Evolutionary conservation across 35 echinoderm and acorn worm species (phyloP).

Genomic region (Eucidaris tribuloides): DNA sequence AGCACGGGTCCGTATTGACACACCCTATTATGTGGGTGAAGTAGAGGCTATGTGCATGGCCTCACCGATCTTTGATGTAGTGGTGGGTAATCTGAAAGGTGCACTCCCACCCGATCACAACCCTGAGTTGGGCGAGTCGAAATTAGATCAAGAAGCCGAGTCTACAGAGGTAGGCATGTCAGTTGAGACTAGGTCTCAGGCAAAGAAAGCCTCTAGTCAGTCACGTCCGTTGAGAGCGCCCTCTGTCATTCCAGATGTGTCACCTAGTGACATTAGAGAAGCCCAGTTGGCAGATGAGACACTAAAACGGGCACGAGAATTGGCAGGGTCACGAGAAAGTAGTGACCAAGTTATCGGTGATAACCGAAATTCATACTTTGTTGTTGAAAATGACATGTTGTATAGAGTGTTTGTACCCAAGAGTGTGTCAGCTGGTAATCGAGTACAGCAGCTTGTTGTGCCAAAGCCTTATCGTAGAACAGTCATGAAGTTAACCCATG

Average conservation of each 20-base stretch:
- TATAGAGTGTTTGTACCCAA: conserved; percentile 18
- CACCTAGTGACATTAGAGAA: background rate
- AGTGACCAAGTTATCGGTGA: background rate
- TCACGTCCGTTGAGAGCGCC: background rate
- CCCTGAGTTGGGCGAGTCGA: too few relatives aligned
- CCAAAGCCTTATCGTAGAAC: background rate
- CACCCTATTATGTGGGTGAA: conserved; percentile 50
- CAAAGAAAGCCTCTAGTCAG: background rate
- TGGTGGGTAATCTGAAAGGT: conserved; percentile 50
- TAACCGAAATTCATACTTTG: background rate
- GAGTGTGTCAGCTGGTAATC: conserved; percentile 13
- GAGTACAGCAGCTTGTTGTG: conserved; percentile 39
- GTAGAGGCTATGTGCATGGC: conserved; percentile 61
- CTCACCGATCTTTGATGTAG: conserved; percentile 47
- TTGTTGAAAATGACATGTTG: conserved; percentile 23
- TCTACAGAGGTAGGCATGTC: background rate
- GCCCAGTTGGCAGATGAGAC: conserved; percentile 25
- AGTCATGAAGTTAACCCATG: conserved; percentile 59
- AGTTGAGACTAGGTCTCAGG: background rate
- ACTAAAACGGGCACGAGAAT: background rate
- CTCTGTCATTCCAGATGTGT: background rate
- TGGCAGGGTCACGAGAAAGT: background rate
- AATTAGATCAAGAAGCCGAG: too few relatives aligned
- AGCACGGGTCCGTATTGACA: conserved; percentile 35
- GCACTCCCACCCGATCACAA: too few relatives aligned